Conservation (phyloP, 1,140 invertebrate species). For the Ganaspis sp. region DNA sequence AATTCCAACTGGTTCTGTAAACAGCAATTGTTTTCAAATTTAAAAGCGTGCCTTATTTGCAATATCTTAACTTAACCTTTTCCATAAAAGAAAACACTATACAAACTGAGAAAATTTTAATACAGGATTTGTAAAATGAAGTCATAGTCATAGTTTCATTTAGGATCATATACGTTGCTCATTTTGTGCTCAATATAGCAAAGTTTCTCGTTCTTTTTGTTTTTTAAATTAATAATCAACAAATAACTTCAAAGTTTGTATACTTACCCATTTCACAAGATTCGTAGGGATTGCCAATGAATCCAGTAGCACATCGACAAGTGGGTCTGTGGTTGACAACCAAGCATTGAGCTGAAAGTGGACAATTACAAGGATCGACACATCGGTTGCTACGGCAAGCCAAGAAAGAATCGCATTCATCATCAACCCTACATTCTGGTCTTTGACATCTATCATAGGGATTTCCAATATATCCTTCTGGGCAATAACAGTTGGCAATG, state of each 20-base stretch:
- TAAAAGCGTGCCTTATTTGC: too few relatives aligned
- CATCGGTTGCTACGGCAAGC: constrained; percentile 87
- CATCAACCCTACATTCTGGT: constrained; percentile 85
- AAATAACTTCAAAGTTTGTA: not conserved
- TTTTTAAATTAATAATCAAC: too few relatives aligned
- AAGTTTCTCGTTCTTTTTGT: too few relatives aligned
- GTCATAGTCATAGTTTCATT: too few relatives aligned
- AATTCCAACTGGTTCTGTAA: constrained; percentile 76
- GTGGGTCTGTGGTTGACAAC: constrained; percentile 86
- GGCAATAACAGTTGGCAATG: constrained; percentile 87
- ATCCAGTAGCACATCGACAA: constrained; percentile 90
- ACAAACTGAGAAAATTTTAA: too few relatives aligned
- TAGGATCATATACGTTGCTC: too few relatives aligned
- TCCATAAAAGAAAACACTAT: too few relatives aligned
- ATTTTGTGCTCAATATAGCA: too few relatives aligned
- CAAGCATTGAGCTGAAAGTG: constrained; percentile 83
- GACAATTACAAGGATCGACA: constrained; percentile 87
- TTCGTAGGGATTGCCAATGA: constrained; percentile 85
- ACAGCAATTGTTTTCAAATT: constrained; percentile 23
- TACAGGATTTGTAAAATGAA: too few relatives aligned
- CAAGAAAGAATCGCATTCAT: constrained; percentile 85
- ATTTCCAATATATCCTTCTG: constrained; percentile 84
- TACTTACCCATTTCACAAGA: constrained; percentile 80
- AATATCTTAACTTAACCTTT: too few relatives aligned
- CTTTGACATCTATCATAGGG: constrained; percentile 85